A percentile compares a stretch with the other conserved stretches of the same genome.
Conservation (phyloP, 2,888 invertebrate species). For the Metopia argyrocephala region DNA sequence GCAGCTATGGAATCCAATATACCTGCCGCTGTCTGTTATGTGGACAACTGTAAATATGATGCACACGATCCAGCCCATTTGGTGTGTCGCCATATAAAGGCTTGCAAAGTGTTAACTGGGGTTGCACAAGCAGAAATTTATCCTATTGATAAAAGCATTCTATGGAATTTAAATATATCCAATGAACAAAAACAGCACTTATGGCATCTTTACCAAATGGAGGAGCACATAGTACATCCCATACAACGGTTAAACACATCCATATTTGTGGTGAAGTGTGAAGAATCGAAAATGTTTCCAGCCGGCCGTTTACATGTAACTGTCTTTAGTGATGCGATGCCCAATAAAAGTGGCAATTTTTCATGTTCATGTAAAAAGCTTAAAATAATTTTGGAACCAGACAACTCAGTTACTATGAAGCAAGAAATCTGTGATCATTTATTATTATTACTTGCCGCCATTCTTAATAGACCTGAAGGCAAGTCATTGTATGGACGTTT, state of each 20-base stretch:
- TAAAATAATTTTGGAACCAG: slow-evolving; percentile 75
- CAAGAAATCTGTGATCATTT: slow-evolving; percentile 78
- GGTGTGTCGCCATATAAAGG: slow-evolving; percentile 75
- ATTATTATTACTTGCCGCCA: slow-evolving; percentile 73
- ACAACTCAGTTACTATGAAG: slow-evolving; percentile 75
- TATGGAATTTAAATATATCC: slow-evolving; percentile 74
- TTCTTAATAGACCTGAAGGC: slow-evolving; percentile 72
- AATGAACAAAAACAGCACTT: slow-evolving; percentile 72
- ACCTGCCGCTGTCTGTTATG: slow-evolving; percentile 64
- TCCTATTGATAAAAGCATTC: slow-evolving; percentile 71
- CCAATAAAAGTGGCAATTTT: slow-evolving; percentile 69
- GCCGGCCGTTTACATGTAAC: slow-evolving; percentile 75
- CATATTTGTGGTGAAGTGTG: slow-evolving; percentile 75
- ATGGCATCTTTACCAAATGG: slow-evolving; percentile 73
- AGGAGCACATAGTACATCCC: slow-evolving; percentile 70
- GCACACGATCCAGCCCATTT: slow-evolving; percentile 64
- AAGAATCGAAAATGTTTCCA: slow-evolving; percentile 72
- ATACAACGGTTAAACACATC: slow-evolving; percentile 74
- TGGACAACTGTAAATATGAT: slow-evolving; percentile 70
- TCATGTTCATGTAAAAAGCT: slow-evolving; percentile 76
- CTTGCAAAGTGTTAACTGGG: slow-evolving; percentile 66
- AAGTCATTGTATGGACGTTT: slow-evolving; percentile 73
- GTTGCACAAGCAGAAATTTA: slow-evolving; percentile 70
- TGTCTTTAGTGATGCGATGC: slow-evolving; percentile 68
- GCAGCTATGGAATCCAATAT: slow-evolving; percentile 72